Evolutionary conservation across 2,797 vertebrate genomes (phyloP), one percentile per base, ranked within the genome.

Genomic region (Smutsia temminckii): DNA sequence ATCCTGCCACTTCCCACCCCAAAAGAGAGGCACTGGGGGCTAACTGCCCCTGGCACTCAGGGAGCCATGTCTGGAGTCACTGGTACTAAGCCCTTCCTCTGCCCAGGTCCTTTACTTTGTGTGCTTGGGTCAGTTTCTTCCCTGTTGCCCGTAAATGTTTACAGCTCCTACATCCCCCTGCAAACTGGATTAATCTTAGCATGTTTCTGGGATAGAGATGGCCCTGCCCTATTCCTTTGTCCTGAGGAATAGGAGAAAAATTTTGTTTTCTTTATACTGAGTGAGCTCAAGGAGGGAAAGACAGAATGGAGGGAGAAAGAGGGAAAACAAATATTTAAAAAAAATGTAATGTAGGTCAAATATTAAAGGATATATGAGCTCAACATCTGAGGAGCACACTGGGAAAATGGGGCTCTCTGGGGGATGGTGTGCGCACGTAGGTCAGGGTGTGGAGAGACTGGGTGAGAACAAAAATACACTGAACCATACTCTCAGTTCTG

Each of bases 151-250:
- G 94, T 94, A 97, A 98, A 97, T 97, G 95, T 97, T 98, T 98
- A 94, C 95, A 98, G 94, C 94, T 97, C 92, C 94, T 92, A 66
- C 80, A 32, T 90, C 97, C 46, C 96, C 93, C 97, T 96, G 96
- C 89, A 98, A 98, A 98, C 96, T 97, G 97, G 95, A 97, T 98
- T 98, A 97, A 97, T 97, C 96, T 97, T 94, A 95, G 91, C 95
- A 96, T 95, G 93, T 97, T 97, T 68, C 85, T 97, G 93, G 74
- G 14, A 97, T 97, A 95, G 97, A 97, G 96, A 97, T 17, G 14
- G 49, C 16, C 37, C 77, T 97, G 89, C 97, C 96, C 97, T 96
- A 21, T 46, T 46, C 18, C 80, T 97, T 66, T 90, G 53, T 89
- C 91, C 94, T 95, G 92, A 98, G 93, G 95, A 97, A 95, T 6